Base-by-base conservation (phyloP, 2,113 vertebrate genomes). In the Ibidorhyncha struthersii region DNA sequence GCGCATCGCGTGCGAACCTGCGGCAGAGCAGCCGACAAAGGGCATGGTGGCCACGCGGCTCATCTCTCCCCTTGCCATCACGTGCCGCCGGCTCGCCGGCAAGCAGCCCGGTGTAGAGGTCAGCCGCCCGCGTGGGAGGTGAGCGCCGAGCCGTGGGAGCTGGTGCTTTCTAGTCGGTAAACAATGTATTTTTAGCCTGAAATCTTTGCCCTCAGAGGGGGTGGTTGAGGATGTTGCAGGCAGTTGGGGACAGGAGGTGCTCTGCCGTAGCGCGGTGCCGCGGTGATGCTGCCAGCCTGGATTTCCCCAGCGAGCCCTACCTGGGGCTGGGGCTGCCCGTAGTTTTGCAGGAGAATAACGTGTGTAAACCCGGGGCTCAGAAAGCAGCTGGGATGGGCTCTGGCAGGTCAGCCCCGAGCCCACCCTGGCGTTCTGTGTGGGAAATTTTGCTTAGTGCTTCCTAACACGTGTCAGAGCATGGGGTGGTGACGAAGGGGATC, bases 231-330 rank as follows among this genome's bases (percentile, higher is more conserved):
- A 32, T 4, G 5, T 38, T 26, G 26, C 0, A 1, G 69, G 63
- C 34, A 12, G 67, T 27, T 23, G 66, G 49, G 62, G 45, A 58
- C 2, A n/a, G 14, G 40, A 22, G 55, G 25, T 21, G 19, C 82
- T 58, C 8, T 47, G 72, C 72, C 6, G 0, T 14, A 6, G 71
- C 0, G 0, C 0, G 3, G 32, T 29, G 76, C 32, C 0, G 0
- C 0, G 4, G 32, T 29, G 76, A n/a, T 63, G 53, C 62, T 62
- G 41, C 67, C 26, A 17, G 25, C 63, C 32, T 78, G 62, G 34
- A 14, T 74, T 25, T 79, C 27, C 34, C 43, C 47, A 25, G 49
- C 0, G 0, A 70, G 59, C 67, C 56, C 27, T 29, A 7, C 36
- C 22, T 12, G 49, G 53, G 19, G 34, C 36, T 45, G 50, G 79